Percentiles rank a stretch among this genome's conserved stretches.
These are phyloP conservation scores for Cephus rjabovi DNA, from an alignment of 2,888 invertebrate species.

Conservation along the genomic window DNA sequence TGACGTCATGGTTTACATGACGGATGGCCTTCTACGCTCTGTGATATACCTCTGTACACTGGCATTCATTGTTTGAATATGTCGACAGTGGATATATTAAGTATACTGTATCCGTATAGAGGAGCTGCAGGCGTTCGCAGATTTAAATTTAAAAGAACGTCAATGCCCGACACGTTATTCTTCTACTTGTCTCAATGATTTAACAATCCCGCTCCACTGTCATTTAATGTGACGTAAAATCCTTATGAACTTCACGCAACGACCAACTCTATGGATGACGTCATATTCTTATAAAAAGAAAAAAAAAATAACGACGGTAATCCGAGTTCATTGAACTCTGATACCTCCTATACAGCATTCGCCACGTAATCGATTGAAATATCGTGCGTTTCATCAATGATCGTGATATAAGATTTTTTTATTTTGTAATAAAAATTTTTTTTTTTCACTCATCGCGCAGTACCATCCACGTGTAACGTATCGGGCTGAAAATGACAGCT, in stretches of 20 bases:
- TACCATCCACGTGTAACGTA: not conserved
- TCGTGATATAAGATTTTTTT: not conserved
- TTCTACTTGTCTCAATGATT: not conserved
- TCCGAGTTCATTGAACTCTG: slow-evolving; percentile 23
- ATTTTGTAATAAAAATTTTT: not conserved
- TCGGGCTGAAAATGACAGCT: not conserved
- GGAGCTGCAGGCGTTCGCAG: not conserved
- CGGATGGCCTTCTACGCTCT: not conserved
- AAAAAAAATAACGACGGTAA: slow-evolving; percentile 10
- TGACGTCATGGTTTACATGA: not conserved
- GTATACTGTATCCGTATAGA: not conserved
- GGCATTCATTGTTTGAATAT: not conserved
- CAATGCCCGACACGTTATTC: not conserved
- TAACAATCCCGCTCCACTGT: not conserved
- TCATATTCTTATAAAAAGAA: not conserved
- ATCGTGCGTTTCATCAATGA: not conserved
- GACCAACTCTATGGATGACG: not conserved
- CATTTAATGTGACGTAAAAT: not conserved
- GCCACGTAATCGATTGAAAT: not conserved
- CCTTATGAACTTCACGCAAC: not conserved
- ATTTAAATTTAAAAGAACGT: not conserved
- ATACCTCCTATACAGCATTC: not conserved
- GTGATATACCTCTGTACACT: not conserved
- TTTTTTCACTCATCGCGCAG: not conserved
- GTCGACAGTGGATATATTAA: not conserved